A percentile compares a stretch with the other conserved stretches of the same genome.
Conservation (phyloP, 2,888 invertebrate genomes). For the Marronus borbonicus region DNA sequence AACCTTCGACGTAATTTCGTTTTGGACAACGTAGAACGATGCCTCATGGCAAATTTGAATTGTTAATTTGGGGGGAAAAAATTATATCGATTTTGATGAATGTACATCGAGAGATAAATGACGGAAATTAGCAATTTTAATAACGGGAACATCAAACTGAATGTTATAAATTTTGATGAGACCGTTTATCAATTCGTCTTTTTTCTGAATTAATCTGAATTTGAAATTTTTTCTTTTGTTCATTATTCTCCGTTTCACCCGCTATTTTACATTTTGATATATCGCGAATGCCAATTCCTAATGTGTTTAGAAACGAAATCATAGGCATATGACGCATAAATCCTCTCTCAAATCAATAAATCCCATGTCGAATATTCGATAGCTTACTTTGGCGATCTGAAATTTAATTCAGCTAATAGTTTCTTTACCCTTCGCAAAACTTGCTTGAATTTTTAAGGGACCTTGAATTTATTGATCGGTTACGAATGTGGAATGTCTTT, state of each 20-base stretch:
- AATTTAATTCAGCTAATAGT: background rate
- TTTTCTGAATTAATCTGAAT: constrained; percentile 14
- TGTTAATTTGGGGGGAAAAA: constrained; percentile 22
- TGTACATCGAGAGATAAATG: constrained; percentile 22
- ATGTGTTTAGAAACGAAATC: background rate
- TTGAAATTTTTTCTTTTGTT: background rate
- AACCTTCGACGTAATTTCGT: constrained; percentile 4
- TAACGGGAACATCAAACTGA: constrained; percentile 21
- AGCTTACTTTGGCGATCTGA: background rate
- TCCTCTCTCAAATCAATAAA: background rate
- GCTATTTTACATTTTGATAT: constrained; percentile 10
- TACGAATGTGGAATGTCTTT: background rate
- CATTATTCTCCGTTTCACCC: background rate
- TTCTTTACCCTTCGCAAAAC: background rate
- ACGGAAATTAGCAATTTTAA: constrained; percentile 33
- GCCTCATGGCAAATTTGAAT: constrained; percentile 14
- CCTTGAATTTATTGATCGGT: constrained; percentile 29
- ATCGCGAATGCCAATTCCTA: background rate
- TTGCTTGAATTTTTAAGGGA: constrained; percentile 8
- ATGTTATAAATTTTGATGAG: constrained; percentile 40
- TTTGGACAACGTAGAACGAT: background rate
- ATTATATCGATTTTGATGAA: constrained; percentile 14
- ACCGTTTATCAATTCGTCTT: constrained; percentile 9
- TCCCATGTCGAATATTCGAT: background rate
- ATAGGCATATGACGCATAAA: background rate